phyloP scores from a whole-genome alignment of 2,888 invertebrate species.

The Isotomurus palustris region DNA sequence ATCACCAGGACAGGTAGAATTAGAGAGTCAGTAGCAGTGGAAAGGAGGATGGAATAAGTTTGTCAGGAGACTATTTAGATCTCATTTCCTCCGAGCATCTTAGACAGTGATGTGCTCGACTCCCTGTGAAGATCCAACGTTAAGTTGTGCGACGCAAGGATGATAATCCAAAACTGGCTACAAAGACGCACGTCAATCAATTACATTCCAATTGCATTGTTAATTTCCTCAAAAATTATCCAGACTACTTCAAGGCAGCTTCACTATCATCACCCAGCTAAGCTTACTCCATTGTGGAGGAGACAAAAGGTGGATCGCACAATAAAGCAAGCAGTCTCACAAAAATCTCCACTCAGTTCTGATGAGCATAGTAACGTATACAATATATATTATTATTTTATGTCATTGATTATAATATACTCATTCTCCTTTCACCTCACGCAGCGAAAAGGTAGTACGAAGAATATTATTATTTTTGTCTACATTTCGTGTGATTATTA shows the following conservation, averaged over 20 bases:
- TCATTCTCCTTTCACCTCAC: too few relatives aligned
- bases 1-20: too few relatives aligned
- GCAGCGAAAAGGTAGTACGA: too few relatives aligned
- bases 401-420: slow-evolving; percentile 8
- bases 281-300: slow-evolving; percentile 1
- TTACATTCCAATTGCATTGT: slow-evolving; percentile 23
- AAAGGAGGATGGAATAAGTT: too few relatives aligned
- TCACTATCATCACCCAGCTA: slow-evolving; percentile 19
- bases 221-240: slow-evolving; percentile 22
- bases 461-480: too few relatives aligned
- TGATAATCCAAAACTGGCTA: slow-evolving; percentile 17
- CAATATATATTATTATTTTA: background rate
- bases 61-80: too few relatives aligned
- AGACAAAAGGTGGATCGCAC: background rate
- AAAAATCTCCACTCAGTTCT: background rate
- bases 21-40: too few relatives aligned
- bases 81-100: too few relatives aligned
- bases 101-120: too few relatives aligned
- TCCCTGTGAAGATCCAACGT: background rate
- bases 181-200: slow-evolving; percentile 25
- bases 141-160: slow-evolving; percentile 1
- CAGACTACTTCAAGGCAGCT: slow-evolving; percentile 19
- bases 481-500: too few relatives aligned
- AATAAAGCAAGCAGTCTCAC: background rate
- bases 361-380: background rate